phyloP scores from a whole-genome alignment of 2,113 vertebrate species.

The Xiphophorus couchianus region DNA sequence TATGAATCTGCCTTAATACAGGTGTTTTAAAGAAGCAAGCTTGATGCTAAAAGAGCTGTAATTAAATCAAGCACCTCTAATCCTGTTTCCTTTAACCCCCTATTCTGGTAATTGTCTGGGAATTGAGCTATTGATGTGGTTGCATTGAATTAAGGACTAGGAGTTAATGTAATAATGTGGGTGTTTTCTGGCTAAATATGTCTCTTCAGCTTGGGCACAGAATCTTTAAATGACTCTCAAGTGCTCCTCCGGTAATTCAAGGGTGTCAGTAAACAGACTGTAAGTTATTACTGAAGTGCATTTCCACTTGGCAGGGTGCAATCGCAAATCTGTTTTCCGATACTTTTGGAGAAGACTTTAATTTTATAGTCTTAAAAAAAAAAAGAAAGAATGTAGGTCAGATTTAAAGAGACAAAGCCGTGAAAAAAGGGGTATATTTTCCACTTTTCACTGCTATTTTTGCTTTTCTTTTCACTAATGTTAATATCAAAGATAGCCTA shows the following conservation, averaged over 20 bases:
- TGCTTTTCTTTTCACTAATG: neutral
- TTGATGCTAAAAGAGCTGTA: neutral
- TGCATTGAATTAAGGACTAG: neutral
- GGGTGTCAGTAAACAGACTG: conserved; percentile 8
- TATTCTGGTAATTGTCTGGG: neutral
- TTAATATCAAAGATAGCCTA: neutral
- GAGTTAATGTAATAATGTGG: neutral
- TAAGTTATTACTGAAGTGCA: conserved; percentile 14
- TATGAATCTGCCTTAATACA: neutral
- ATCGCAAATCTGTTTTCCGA: neutral
- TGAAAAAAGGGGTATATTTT: neutral
- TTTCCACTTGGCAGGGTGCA: neutral
- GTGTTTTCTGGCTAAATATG: neutral
- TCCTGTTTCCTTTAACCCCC: neutral
- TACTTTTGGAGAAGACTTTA: conserved; percentile 1
- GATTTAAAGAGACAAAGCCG: neutral
- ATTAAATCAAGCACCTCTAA: conserved; percentile 1
- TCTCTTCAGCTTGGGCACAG: neutral
- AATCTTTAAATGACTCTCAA: neutral
- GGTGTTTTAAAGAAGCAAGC: neutral
- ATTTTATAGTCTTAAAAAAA: neutral
- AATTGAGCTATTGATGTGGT: neutral
- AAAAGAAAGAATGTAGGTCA: neutral
- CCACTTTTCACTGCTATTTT: neutral
- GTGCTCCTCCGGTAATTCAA: neutral